These are phyloP conservation scores for Sorex fumeus DNA, from an alignment of 2,113 vertebrate genomes.

Conservation along the genomic window DNA sequence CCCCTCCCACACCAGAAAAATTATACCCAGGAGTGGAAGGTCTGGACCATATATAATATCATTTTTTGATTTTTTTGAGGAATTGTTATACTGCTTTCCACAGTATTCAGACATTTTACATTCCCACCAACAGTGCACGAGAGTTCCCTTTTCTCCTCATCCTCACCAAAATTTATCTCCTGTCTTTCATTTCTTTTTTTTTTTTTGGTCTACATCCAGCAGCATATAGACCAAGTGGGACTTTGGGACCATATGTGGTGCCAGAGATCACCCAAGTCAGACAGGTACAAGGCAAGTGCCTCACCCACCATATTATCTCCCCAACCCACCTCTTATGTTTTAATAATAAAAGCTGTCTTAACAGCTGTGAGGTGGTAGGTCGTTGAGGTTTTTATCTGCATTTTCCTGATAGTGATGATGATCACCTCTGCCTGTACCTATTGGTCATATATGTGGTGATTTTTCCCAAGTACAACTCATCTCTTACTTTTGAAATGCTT, in stretches of 20 bases:
- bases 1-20: too few species aligned
- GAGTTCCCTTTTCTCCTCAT: background rate
- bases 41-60: background rate
- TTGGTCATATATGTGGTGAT: background rate
- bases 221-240: too few species aligned
- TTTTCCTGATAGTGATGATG: background rate
- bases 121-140: background rate
- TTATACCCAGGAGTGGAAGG: background rate
- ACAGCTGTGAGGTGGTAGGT: background rate
- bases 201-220: too few species aligned
- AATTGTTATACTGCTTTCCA: background rate
- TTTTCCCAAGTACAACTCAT: background rate
- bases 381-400: background rate
- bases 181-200: background rate
- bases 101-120: background rate
- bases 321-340: too few species aligned
- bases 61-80: background rate
- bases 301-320: too few species aligned
- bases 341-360: background rate
- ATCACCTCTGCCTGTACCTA: background rate
- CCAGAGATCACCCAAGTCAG: too few species aligned
- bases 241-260: too few species aligned
- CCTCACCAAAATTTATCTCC: background rate
- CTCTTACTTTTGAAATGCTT: conserved; percentile 15
- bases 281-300: too few species aligned